Base-by-base conservation (phyloP, 1,140 invertebrate genomes). In the Drosophila orosa region DNA sequence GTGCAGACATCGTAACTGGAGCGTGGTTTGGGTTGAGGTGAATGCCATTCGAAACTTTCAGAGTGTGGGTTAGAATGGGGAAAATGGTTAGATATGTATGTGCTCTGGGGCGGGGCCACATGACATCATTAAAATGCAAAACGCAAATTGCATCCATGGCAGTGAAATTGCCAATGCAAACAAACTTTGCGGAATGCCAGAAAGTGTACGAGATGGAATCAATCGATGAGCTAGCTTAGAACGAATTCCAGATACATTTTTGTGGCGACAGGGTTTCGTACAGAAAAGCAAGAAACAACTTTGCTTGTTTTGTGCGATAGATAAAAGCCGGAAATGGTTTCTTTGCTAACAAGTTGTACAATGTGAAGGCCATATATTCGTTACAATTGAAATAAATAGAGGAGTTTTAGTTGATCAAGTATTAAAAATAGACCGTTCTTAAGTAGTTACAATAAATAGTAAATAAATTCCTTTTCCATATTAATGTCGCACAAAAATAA, bases 101-200 rank as follows among this genome's bases (percentile, higher is more conserved):
- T 52, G 48, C 19, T 52, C 10, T 2, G 39, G 8, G 61, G 12
- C 12, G 66, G 29, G n/a, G 24, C 35, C 67, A 71, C 37, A 59
- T 37, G 57, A 55, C 71, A 74, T 74, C 68, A 73, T 74, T 62
- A 73, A 74, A 74, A 73, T 74, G 71, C 69, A 73, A 72, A 73
- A 72, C 66, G 68, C 69, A 71, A 71, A 73, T 72, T 72, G 69
- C 66, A 73, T 73, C 69, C 54, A 60, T 73, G 67, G 45, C 71
- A 72, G 67, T 73, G 31, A 74, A 74, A 59, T 61, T 61, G 67
- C 15, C 67, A 73, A 73, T 61, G 68, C 56, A 54, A 72, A 60
- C 67, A 60, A 59, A 48, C 65, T 71, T 50, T 47, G 31, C 25
- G 27, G 65, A 69, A 57, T 57, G 45, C 27, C 39, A 24, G 65